A percentile compares a stretch with the other conserved stretches of the same genome.
phyloP scores from a whole-genome alignment of 2,113 vertebrate species.

The Cyprinodon brontotheroides region DNA sequence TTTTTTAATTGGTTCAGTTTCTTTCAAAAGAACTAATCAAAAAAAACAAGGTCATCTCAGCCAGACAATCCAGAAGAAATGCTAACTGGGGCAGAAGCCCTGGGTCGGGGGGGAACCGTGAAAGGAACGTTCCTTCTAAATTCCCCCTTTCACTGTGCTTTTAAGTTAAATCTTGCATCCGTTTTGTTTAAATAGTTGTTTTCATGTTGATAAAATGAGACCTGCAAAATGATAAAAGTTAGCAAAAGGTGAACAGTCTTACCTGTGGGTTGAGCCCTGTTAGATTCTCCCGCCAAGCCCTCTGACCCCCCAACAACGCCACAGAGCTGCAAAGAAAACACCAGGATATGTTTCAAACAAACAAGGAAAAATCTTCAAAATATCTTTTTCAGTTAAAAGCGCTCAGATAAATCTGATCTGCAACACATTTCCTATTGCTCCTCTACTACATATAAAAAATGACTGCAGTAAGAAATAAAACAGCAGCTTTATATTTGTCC shows the following conservation, averaged over 20 bases:
- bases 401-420: neutral
- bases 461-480: neutral
- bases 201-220: neutral
- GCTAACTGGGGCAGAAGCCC: no score
- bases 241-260: neutral
- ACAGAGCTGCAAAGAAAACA: slow-evolving; percentile 54
- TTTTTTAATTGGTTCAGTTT: neutral
- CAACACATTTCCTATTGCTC: neutral
- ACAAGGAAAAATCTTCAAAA: neutral
- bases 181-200: no score
- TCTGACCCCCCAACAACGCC: slow-evolving; percentile 56
- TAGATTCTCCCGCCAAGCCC: slow-evolving; percentile 58
- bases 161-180: no score
- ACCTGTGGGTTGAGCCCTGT: slow-evolving; percentile 61
- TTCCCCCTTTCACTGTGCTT: no score
- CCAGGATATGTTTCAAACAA: slow-evolving; percentile 10
- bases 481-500: no score
- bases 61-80: no score
- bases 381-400: neutral
- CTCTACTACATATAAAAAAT: neutral
- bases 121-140: no score
- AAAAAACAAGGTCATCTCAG: no score
- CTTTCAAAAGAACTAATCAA: neutral
- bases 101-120: no score
- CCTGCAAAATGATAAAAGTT: neutral